phyloP scores from a whole-genome alignment of 64 coral and sea anemone species.

The Montipora capricornis region DNA sequence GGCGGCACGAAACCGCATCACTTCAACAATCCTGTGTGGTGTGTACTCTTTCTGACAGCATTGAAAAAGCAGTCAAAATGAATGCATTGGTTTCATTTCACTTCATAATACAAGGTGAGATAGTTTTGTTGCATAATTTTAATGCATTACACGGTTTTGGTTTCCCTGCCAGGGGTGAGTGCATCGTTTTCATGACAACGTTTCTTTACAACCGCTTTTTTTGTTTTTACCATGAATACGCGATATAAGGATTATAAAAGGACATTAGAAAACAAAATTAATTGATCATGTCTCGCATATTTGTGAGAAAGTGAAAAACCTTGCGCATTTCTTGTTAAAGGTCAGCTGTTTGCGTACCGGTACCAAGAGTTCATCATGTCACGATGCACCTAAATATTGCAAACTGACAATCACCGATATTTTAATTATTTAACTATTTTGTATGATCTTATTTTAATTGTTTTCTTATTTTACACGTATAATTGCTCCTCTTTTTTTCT shows the following conservation, averaged over 20 bases:
- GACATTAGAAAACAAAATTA: no score
- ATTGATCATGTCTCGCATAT: background rate
- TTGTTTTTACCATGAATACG: background rate
- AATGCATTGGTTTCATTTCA: conserved; percentile 2
- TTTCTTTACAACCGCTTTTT: background rate
- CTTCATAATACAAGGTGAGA: conserved; percentile 12
- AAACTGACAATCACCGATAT: no score
- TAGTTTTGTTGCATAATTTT: background rate
- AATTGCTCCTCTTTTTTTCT: no score
- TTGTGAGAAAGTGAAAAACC: background rate
- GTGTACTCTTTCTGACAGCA: background rate
- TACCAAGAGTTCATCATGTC: no score
- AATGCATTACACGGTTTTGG: background rate
- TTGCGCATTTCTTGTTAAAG: background rate
- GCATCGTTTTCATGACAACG: background rate
- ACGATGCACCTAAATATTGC: no score
- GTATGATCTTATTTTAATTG: no score
- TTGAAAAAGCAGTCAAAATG: background rate
- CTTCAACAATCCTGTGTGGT: background rate
- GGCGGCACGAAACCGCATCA: background rate
- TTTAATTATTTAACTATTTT: no score
- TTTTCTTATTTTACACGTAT: no score
- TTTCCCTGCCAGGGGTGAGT: no score
- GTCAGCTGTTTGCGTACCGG: no score
- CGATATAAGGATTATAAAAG: background rate